phyloP scores from a whole-genome alignment of 2,113 vertebrate species.

The Phrynocephalus versicolor region DNA sequence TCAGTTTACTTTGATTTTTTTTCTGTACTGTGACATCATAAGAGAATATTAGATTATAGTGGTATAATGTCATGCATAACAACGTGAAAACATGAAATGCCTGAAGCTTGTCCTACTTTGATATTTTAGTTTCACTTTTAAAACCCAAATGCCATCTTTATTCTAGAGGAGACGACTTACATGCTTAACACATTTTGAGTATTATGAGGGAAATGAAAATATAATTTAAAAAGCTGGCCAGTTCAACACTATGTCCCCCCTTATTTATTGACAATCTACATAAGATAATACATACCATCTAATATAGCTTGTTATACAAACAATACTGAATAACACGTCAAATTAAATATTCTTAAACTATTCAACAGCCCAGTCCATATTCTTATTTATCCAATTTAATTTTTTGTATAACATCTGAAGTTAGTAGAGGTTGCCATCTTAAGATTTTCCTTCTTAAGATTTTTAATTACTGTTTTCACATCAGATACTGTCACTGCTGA shows the following conservation, averaged over 20 bases:
- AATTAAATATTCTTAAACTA: not conserved
- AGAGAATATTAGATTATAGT: slow-evolving; percentile 38
- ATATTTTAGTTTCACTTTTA: slow-evolving; percentile 11
- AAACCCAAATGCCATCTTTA: slow-evolving; percentile 32
- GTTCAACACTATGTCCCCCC: slow-evolving; percentile 18
- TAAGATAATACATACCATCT: no score
- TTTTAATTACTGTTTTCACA: no score
- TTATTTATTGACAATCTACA: no score
- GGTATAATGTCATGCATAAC: slow-evolving; percentile 6
- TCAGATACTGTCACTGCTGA: no score
- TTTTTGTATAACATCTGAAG: no score
- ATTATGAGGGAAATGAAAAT: not conserved
- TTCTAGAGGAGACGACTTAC: slow-evolving; percentile 31
- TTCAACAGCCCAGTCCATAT: slow-evolving; percentile 23
- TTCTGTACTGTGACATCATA: slow-evolving; percentile 22
- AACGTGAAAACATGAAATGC: slow-evolving; percentile 31
- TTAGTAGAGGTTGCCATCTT: no score
- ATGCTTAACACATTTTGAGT: slow-evolving; percentile 35
- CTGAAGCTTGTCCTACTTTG: slow-evolving; percentile 2
- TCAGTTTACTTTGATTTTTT: slow-evolving; percentile 25
- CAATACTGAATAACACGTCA: no score
- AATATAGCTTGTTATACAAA: no score
- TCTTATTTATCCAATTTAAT: no score
- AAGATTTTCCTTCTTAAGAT: no score
- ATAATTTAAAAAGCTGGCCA: slow-evolving; percentile 12